Evolutionary conservation across 2,797 vertebrate genomes (phyloP).

Genomic region (Aselliscus stoliczkanus): DNA sequence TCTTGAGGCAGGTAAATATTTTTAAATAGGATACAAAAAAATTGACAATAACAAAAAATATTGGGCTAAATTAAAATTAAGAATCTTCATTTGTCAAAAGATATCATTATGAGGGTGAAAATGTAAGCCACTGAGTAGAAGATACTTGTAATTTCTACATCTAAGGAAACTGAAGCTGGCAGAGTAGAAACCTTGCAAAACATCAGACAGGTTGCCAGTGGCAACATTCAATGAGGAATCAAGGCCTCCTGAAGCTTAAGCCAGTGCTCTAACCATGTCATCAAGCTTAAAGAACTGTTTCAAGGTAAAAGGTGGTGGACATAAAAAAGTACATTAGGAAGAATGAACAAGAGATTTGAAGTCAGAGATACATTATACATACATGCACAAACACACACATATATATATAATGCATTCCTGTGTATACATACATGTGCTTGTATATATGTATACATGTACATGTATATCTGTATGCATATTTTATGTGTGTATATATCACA

Average conservation of each 20-base stretch:
- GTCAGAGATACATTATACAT: not conserved
- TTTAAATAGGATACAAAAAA: not conserved
- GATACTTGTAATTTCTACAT: not conserved
- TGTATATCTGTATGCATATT: not conserved
- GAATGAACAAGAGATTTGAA: not conserved
- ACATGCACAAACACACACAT: not conserved
- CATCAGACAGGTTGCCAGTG: not conserved
- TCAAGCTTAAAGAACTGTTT: not conserved
- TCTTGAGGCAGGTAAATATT: not conserved
- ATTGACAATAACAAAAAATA: not conserved
- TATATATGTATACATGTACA: no score
- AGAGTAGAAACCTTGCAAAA: not conserved
- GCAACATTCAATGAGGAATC: not conserved
- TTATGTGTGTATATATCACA: not conserved
- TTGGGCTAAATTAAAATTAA: not conserved
- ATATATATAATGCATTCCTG: not conserved
- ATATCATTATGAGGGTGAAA: not conserved
- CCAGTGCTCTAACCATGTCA: not conserved
- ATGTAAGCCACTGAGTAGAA: not conserved
- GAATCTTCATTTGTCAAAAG: not conserved
- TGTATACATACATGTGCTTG: not conserved
- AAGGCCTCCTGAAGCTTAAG: not conserved
- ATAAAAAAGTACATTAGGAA: not conserved
- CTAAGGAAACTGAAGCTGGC: not conserved
- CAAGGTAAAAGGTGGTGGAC: not conserved